Conservation (phyloP, 2,113 vertebrate species). For the Rhodinocichla rosea region DNA sequence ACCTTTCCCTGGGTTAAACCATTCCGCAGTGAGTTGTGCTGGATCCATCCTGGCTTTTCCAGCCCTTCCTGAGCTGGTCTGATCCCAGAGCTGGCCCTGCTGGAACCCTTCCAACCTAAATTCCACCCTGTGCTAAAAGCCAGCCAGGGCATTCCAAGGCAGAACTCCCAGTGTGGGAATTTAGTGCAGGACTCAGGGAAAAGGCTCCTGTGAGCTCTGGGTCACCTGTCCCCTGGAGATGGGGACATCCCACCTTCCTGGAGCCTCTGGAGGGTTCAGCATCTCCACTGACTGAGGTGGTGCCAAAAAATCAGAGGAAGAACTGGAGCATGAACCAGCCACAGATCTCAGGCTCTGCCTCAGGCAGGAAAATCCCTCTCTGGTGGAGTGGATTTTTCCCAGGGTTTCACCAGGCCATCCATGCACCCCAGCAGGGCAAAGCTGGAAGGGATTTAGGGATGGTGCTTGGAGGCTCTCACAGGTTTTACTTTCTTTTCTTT, state of each 20-base stretch:
- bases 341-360: fast-evolving
- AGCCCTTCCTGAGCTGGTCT: not conserved
- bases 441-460: not conserved
- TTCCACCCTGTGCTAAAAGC: not conserved
- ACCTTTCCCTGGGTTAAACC: not conserved
- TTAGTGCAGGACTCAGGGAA: not conserved
- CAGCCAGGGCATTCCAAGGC: not conserved
- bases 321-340: fast-evolving
- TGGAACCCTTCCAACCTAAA: not conserved
- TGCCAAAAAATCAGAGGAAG: not conserved
- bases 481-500: not conserved
- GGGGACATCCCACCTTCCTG: not conserved
- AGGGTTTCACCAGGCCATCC: not conserved
- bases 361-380: not conserved
- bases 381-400: not conserved
- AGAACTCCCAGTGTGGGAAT: not conserved
- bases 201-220: not conserved
- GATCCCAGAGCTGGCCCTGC: not conserved
- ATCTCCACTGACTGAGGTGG: not conserved
- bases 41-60: not conserved
- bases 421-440: not conserved
- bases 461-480: not conserved
- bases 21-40: not conserved
- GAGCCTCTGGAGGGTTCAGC: not conserved
- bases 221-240: not conserved